A percentile compares a stretch with the other conserved stretches of the same genome.
Conservation (phyloP, 2,888 invertebrate species). For the Entomobrya proxima region DNA sequence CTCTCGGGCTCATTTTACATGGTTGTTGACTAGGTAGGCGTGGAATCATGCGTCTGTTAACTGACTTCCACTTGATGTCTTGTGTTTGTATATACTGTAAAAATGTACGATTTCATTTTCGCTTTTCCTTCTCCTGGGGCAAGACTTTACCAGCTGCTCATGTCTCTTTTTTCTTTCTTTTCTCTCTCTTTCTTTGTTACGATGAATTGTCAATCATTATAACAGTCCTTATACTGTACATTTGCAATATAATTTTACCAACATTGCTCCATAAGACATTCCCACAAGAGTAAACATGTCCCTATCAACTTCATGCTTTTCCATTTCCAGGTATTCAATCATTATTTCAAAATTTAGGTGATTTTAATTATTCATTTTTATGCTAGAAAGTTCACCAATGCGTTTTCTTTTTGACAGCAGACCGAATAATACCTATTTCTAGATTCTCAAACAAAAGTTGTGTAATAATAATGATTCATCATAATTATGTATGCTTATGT, state of each 20-base stretch:
- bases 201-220: conserved; percentile 1
- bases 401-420: background rate
- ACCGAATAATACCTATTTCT: no score
- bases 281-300: background rate
- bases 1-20: conserved; percentile 59
- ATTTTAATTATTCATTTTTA: conserved; percentile 15
- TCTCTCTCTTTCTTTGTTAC: no score
- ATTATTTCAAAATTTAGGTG: conserved; percentile 6
- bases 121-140: conserved; percentile 25
- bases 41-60: conserved; percentile 53
- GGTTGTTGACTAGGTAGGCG: conserved; percentile 62
- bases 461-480: conserved; percentile 6
- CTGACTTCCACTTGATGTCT: conserved; percentile 56
- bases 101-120: conserved; percentile 24
- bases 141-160: conserved; percentile 20
- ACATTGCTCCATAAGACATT: no score
- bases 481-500: conserved; percentile 2
- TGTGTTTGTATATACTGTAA: background rate
- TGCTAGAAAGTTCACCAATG: no score
- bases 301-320: background rate
- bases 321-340: conserved; percentile 28
- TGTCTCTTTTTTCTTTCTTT: conserved; percentile 19
- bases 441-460: background rate
- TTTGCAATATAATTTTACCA: background rate
- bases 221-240: background rate